Percentiles rank a stretch among this genome's conserved stretches.
These are phyloP conservation scores for Auanema sp. DNA, from an alignment of 2,888 invertebrate genomes.

Conservation along the genomic window DNA sequence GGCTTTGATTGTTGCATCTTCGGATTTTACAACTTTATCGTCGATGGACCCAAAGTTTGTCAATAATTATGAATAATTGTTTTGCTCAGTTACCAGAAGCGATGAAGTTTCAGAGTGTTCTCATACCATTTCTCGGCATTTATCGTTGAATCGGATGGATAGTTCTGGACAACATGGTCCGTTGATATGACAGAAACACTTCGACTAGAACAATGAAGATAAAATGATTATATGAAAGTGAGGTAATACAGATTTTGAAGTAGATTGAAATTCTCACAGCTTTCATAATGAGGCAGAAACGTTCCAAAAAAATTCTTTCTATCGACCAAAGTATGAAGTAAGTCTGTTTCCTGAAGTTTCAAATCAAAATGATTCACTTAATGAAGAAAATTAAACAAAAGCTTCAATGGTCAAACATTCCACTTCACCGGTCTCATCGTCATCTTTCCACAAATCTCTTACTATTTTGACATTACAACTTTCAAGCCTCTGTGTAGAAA, in stretches of 20 bases:
- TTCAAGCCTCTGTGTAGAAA: too few relatives aligned
- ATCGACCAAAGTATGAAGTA: slow-evolving; percentile 65
- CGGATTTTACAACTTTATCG: slow-evolving; percentile 89
- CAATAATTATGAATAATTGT: not conserved
- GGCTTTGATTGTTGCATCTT: slow-evolving; percentile 92
- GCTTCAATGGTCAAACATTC: not conserved
- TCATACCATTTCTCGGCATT: slow-evolving; percentile 73
- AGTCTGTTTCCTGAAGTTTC: slow-evolving; percentile 33
- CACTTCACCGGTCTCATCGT: slow-evolving; percentile 1
- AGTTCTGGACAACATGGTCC: slow-evolving; percentile 95
- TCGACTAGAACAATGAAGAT: slow-evolving; percentile 1
- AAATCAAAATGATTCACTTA: not conserved
- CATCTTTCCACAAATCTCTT: not conserved
- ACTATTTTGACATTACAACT: not conserved
- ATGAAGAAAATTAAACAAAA: slow-evolving; percentile 20
- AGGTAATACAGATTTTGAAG: slow-evolving; percentile 27
- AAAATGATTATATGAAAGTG: not conserved
- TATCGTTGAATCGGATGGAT: slow-evolving; percentile 87
- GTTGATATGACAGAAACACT: slow-evolving; percentile 66
- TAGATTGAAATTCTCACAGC: slow-evolving; percentile 35
- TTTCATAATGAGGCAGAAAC: slow-evolving; percentile 82
- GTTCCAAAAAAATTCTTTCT: slow-evolving; percentile 76
- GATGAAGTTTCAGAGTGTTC: slow-evolving; percentile 67
- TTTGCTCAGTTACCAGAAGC: slow-evolving; percentile 69
- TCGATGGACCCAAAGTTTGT: slow-evolving; percentile 84